A percentile compares a stretch with the other conserved stretches of the same genome.
Conservation (phyloP, 2,888 invertebrate species). For the Drosophila nigricruria region DNA sequence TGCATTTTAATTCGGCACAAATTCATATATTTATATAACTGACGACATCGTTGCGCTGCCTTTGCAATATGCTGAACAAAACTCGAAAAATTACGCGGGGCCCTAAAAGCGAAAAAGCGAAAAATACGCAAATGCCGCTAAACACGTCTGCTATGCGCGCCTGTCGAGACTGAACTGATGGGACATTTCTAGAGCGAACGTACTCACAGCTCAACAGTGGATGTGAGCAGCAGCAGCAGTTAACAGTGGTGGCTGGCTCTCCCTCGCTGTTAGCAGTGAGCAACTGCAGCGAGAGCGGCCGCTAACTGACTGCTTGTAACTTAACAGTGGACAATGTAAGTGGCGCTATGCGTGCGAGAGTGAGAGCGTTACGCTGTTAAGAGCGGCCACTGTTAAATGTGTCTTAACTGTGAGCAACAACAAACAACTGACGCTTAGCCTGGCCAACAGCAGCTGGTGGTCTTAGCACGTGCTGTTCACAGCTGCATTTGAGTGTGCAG, state of each 20-base stretch:
- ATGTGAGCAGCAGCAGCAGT: slow-evolving; percentile 3
- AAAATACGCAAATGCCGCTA: slow-evolving; percentile 28
- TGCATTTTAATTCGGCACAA: slow-evolving; percentile 39
- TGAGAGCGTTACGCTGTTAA: neutral
- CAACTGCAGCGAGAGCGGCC: neutral
- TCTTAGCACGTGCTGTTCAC: slow-evolving; percentile 55
- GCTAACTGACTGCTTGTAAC: neutral
- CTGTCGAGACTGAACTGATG: slow-evolving; percentile 59
- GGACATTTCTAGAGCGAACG: slow-evolving; percentile 40
- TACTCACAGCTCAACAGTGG: slow-evolving; percentile 13
- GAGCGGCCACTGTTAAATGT: neutral
- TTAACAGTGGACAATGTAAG: slow-evolving; percentile 13
- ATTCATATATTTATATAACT: slow-evolving; percentile 39
- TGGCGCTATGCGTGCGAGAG: neutral
- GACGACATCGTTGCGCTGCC: slow-evolving; percentile 47
- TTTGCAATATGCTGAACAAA: slow-evolving; percentile 29
- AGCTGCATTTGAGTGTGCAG: slow-evolving; percentile 48
- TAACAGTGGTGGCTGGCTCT: slow-evolving; percentile 23
- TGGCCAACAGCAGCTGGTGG: slow-evolving; percentile 36
- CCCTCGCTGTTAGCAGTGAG: neutral
- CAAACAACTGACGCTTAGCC: slow-evolving; percentile 34
- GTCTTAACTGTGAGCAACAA: slow-evolving; percentile 19
- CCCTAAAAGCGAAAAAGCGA: slow-evolving; percentile 37
- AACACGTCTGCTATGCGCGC: slow-evolving; percentile 47
- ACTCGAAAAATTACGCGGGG: slow-evolving; percentile 53